phyloP scores from a whole-genome alignment of 2,797 vertebrate species.

The Falco peregrinus region DNA sequence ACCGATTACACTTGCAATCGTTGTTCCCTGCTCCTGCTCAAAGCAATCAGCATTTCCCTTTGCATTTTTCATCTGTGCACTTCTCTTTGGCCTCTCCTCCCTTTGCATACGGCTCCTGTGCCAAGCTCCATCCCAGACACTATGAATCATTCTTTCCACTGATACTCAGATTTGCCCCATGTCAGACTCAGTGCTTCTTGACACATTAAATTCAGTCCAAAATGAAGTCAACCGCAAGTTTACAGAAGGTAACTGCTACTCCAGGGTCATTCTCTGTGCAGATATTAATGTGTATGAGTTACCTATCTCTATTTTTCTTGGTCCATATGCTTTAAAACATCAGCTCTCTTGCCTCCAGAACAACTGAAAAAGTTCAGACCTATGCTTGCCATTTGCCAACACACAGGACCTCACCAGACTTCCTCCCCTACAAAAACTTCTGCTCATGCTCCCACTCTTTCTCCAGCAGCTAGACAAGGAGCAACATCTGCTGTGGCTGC shows the following conservation, averaged over 20 bases:
- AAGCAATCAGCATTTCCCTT: background rate
- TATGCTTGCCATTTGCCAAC: background rate
- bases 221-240: background rate
- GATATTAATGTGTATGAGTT: fast-evolving
- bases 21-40: background rate
- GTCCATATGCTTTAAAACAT: background rate
- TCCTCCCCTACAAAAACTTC: background rate
- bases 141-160: background rate
- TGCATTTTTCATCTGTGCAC: background rate
- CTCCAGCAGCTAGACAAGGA: background rate
- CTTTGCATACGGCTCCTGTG: background rate
- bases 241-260: background rate
- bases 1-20: background rate
- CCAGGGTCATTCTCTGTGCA: background rate
- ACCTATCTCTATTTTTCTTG: background rate
- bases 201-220: background rate
- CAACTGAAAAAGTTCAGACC: background rate
- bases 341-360: background rate
- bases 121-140: background rate
- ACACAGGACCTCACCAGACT: background rate
- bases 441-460: background rate
- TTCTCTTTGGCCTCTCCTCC: background rate
- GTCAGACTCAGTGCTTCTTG: background rate
- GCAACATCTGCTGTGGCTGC: background rate
- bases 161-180: background rate